A percentile compares a stretch with the other conserved stretches of the same genome.
Evolutionary conservation across 2,888 invertebrate genomes (phyloP).

Genomic region (Gymnocheta viridis): DNA sequence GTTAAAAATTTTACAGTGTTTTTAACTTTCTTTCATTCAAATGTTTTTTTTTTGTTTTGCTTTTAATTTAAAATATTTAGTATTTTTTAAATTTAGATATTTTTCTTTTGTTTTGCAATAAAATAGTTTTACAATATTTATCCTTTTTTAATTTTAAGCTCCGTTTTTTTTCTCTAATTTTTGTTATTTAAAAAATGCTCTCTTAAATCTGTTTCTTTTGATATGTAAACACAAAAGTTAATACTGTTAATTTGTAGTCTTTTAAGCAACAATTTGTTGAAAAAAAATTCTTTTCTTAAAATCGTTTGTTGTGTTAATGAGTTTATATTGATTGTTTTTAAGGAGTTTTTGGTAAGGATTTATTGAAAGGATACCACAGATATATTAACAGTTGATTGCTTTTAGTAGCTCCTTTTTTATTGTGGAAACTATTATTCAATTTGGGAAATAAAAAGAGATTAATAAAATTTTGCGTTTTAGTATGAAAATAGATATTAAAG

Average conservation of each 20-base stretch:
- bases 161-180: neutral
- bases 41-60: neutral
- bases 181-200: neutral
- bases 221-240: constrained; percentile 53
- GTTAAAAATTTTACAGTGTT: constrained; percentile 48
- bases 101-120: neutral
- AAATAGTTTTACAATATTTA: neutral
- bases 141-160: constrained; percentile 36
- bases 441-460: constrained; percentile 9
- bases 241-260: constrained; percentile 27
- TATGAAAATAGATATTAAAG: neutral
- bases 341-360: constrained; percentile 23
- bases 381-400: constrained; percentile 9
- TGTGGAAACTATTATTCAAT: constrained; percentile 35
- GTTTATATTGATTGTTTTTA: neutral
- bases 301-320: constrained; percentile 15
- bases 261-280: constrained; percentile 56
- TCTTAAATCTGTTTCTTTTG: constrained; percentile 7
- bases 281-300: constrained; percentile 1
- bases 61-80: neutral
- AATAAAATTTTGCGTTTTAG: constrained; percentile 6
- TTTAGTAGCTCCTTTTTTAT: constrained; percentile 21
- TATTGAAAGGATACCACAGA: constrained; percentile 52
- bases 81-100: constrained; percentile 32
- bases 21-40: neutral